A percentile compares a stretch with the other conserved stretches of the same genome.
These are phyloP conservation scores for Cephus cinctus DNA, from an alignment of 1,140 invertebrate genomes.

Conservation along the genomic window DNA sequence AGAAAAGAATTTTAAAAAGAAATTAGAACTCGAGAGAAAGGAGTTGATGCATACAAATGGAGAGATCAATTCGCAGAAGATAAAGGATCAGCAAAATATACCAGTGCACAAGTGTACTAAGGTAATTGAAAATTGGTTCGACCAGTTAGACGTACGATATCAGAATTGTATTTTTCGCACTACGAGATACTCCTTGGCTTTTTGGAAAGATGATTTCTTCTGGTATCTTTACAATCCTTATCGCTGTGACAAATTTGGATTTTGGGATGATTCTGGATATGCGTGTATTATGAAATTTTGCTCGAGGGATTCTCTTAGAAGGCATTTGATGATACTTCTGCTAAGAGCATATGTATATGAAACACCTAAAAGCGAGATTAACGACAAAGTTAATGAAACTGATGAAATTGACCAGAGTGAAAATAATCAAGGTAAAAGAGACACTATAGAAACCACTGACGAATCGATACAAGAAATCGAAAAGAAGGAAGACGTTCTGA, in stretches of 20 bases:
- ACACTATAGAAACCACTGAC: not conserved
- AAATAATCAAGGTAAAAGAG: not conserved
- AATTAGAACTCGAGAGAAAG: slow-evolving; percentile 18
- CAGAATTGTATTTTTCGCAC: slow-evolving; percentile 39
- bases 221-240: slow-evolving; percentile 49
- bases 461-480: not conserved
- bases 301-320: slow-evolving; percentile 27
- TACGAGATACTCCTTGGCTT: slow-evolving; percentile 31
- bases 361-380: not conserved
- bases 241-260: slow-evolving; percentile 37
- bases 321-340: slow-evolving; percentile 38
- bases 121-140: slow-evolving; percentile 36
- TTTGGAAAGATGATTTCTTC: slow-evolving; percentile 42
- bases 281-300: slow-evolving; percentile 43
- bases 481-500: slow-evolving; percentile 10
- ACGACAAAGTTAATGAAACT: not conserved
- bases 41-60: slow-evolving; percentile 29
- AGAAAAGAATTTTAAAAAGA: slow-evolving; percentile 17
- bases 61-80: slow-evolving; percentile 27
- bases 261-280: slow-evolving; percentile 34
- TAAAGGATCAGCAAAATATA: not conserved
- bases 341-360: slow-evolving; percentile 31
- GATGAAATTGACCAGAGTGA: not conserved
- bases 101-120: slow-evolving; percentile 20
- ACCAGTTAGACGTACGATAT: slow-evolving; percentile 22